phyloP scores from a whole-genome alignment of 2,888 invertebrate species.

The Drosophila vallismaia region DNA sequence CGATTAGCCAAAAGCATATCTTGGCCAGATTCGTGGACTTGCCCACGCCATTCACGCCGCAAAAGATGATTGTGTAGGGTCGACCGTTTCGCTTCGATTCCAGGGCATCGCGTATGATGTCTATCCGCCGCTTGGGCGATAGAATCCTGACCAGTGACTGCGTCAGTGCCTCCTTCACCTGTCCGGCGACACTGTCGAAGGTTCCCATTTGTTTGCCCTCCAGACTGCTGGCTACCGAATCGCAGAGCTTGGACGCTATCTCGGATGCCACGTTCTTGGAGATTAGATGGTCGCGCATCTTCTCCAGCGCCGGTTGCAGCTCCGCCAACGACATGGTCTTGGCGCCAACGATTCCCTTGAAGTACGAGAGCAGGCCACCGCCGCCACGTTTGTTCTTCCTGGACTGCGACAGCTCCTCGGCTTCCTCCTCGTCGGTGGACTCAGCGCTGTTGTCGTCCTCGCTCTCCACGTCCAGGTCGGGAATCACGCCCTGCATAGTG shows the following conservation, averaged over 20 bases:
- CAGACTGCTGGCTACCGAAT: slow-evolving; percentile 94
- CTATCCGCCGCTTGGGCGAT: slow-evolving; percentile 96
- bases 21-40: slow-evolving; percentile 99
- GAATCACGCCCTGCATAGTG: slow-evolving; percentile 92
- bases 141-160: slow-evolving; percentile 97
- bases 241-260: slow-evolving; percentile 96
- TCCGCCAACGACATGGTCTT: slow-evolving; percentile 93
- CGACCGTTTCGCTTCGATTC: slow-evolving; percentile 92
- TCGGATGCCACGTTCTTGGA: slow-evolving; percentile 98
- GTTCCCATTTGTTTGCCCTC: slow-evolving; percentile 97
- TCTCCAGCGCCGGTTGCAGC: slow-evolving; percentile 94
- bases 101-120: slow-evolving; percentile 97
- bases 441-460: slow-evolving; percentile 85
- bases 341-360: slow-evolving; percentile 93
- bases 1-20: slow-evolving; percentile 99
- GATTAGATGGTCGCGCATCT: slow-evolving; percentile 97
- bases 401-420: slow-evolving; percentile 76
- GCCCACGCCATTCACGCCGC: slow-evolving; percentile 99
- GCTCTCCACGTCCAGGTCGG: slow-evolving; percentile 92
- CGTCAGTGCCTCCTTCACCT: slow-evolving; percentile 93
- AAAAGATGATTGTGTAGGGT: slow-evolving; percentile 98
- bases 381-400: slow-evolving; percentile 75
- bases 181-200: slow-evolving; percentile 95
- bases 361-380: slow-evolving; percentile 90
- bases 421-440: slow-evolving; percentile 71